Conservation (phyloP, 2,888 invertebrate species). For the Philhelius pedissequus region DNA sequence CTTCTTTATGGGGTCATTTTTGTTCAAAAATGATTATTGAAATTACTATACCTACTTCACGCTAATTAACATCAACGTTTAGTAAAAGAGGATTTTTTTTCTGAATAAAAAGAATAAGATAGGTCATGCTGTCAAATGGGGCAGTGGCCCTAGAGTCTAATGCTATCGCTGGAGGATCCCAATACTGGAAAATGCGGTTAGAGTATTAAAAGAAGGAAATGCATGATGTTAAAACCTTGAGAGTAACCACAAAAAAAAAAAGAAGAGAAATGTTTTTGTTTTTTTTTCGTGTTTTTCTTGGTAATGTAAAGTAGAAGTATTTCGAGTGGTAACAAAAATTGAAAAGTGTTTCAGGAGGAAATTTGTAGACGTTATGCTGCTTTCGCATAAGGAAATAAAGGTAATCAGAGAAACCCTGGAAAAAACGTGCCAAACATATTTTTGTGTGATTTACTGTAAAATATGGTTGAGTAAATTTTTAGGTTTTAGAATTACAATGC, state of each 20-base stretch:
- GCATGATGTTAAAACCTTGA: neutral
- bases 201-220: neutral
- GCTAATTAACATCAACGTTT: neutral
- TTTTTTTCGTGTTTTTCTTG: too few relatives aligned
- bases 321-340: neutral
- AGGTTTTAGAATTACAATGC: neutral
- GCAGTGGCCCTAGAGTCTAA: neutral
- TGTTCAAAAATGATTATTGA: constrained; percentile 24
- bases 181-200: neutral
- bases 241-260: neutral
- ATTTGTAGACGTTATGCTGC: neutral
- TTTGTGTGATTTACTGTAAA: too few relatives aligned
- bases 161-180: too few relatives aligned
- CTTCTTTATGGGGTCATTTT: neutral
- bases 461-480: neutral
- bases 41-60: constrained; percentile 10
- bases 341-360: neutral
- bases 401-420: neutral
- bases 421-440: too few relatives aligned
- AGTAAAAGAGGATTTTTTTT: neutral
- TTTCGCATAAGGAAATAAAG: neutral
- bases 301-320: neutral
- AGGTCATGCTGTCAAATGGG: neutral
- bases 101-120: neutral
- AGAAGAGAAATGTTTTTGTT: neutral